Conservation (phyloP, 2,797 vertebrate genomes). For the Enteromius treurensis region DNA sequence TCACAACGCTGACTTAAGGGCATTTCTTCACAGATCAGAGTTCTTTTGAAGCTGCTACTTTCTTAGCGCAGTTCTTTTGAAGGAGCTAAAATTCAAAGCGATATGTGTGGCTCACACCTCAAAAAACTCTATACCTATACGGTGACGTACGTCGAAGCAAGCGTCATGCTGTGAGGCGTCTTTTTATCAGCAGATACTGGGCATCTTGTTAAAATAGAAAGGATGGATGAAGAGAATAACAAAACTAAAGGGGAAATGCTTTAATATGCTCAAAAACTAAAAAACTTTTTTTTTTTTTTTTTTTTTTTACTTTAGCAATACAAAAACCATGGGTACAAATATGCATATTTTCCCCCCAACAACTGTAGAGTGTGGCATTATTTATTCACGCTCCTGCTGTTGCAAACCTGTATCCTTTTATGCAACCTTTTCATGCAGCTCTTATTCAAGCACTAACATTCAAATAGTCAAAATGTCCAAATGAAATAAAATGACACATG, state of each 20-base stretch:
- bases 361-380: neutral
- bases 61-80: neutral
- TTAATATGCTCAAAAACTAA: neutral
- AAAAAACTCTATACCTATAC: conserved; percentile 15
- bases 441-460: neutral
- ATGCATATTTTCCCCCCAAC: neutral
- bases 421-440: neutral
- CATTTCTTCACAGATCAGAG: conserved; percentile 3
- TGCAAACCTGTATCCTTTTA: neutral
- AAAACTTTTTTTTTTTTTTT: neutral
- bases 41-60: neutral
- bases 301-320: neutral
- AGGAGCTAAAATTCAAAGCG: neutral
- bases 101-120: conserved; percentile 3
- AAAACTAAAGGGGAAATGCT: neutral
- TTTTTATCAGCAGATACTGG: neutral
- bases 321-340: neutral
- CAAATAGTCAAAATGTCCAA: neutral
- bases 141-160: neutral
- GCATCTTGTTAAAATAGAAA: neutral
- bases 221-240: neutral
- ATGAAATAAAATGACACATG: neutral
- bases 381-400: neutral
- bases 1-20: neutral
- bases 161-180: conserved; percentile 1